A percentile compares a stretch with the other conserved stretches of the same genome.
Conservation (phyloP, 2,797 vertebrate genomes). For the Pampus argenteus region DNA sequence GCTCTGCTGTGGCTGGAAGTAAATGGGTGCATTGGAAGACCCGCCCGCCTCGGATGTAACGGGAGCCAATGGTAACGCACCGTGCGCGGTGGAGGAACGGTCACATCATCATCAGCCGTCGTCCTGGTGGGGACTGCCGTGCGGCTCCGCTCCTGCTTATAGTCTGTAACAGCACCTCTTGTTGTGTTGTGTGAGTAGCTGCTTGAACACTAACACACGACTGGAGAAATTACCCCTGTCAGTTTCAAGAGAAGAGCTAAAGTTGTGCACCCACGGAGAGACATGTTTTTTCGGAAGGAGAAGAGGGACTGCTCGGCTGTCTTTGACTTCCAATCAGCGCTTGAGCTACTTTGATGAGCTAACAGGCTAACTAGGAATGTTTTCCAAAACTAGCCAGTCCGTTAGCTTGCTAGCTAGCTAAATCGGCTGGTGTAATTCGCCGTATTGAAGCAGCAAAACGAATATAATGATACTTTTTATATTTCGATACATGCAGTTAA, state of each 20-base stretch:
- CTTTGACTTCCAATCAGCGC: conserved; percentile 50
- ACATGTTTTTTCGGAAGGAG: conserved; percentile 17
- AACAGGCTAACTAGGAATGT: conserved; percentile 80
- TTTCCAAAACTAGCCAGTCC: conserved; percentile 66
- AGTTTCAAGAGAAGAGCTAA: neutral
- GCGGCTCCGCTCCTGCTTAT: conserved; percentile 29
- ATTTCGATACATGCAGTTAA: neutral
- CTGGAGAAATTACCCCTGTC: conserved; percentile 11
- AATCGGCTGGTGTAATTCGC: neutral
- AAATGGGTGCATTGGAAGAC: conserved; percentile 85
- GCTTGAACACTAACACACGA: conserved; percentile 75
- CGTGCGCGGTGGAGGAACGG: conserved; percentile 83
- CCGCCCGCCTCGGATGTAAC: conserved; percentile 88
- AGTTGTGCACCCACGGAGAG: neutral
- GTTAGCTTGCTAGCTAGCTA: conserved; percentile 66
- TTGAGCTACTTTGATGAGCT: conserved; percentile 76
- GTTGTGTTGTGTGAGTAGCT: conserved; percentile 52
- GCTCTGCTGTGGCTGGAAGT: conserved; percentile 30
- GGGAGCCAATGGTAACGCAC: conserved; percentile 84
- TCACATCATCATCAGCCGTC: conserved; percentile 88
- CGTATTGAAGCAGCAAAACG: neutral
- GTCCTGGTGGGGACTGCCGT: conserved; percentile 83
- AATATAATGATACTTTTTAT: neutral
- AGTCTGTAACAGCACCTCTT: conserved; percentile 43
- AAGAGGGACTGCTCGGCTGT: conserved; percentile 24